These are phyloP conservation scores for Trichomycterus rosablanca DNA, from an alignment of 2,113 vertebrate genomes.

Conservation along the genomic window DNA sequence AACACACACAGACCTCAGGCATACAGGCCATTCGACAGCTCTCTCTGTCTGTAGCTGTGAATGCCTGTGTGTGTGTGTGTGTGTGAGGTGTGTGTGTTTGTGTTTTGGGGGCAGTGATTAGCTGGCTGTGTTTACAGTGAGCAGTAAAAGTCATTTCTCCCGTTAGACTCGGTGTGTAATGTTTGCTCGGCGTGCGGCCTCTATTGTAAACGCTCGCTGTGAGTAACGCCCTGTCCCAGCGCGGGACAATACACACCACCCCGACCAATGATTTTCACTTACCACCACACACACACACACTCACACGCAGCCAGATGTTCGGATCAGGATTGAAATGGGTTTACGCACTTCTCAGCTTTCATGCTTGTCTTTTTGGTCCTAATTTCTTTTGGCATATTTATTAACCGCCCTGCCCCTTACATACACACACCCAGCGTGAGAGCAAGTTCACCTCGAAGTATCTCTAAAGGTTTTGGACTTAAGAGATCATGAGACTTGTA, in stretches of 20 bases:
- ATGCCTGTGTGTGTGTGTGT: slow-evolving; percentile 44
- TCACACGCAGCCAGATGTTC: background rate
- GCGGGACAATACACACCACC: slow-evolving; percentile 58
- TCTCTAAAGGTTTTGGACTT: too few species aligned
- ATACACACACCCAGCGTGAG: too few species aligned
- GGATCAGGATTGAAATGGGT: too few species aligned
- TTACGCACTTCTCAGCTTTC: too few species aligned
- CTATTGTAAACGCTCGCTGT: slow-evolving; percentile 56
- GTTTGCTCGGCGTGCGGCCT: slow-evolving; percentile 59
- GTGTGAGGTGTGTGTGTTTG: slow-evolving; percentile 30
- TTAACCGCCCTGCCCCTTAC: too few species aligned
- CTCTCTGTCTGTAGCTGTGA: slow-evolving; percentile 28
- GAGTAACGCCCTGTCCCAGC: slow-evolving; percentile 56
- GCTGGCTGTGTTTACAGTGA: slow-evolving; percentile 61
- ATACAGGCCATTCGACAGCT: background rate
- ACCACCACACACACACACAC: background rate
- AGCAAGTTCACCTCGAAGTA: too few species aligned
- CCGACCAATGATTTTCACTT: slow-evolving; percentile 60
- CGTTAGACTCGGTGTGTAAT: slow-evolving; percentile 46
- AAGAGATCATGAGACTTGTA: too few species aligned
- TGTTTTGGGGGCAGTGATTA: too few species aligned
- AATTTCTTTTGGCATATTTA: too few species aligned
- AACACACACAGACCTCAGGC: background rate
- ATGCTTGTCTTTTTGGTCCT: too few species aligned
- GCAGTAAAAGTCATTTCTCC: slow-evolving; percentile 57